Evolutionary conservation across 2,888 invertebrate species (phyloP), one percentile per base, ranked within the genome.

Genomic region (Acleris cristana): DNA sequence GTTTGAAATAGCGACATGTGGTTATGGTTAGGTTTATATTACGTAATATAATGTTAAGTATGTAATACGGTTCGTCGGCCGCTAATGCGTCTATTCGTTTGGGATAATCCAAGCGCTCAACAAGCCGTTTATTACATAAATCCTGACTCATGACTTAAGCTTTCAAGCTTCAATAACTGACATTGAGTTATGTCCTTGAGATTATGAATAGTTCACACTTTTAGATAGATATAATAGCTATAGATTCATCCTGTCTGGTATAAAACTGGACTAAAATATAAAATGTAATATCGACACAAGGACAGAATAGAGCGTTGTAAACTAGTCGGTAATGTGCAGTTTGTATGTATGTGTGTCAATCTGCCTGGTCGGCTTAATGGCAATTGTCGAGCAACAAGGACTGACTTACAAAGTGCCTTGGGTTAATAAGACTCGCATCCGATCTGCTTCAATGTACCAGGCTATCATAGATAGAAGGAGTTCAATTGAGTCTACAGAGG

Each of bases 301-400:
- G 54, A 54, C 65, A 49, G 48, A 18, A 12, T 16, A 45, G n/a
- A 18, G 23, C 48, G 16, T 34, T 40, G 34, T 45, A 57, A 67
- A 67, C 67, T 26, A 40, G 53, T 63, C 48, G 14, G 19, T 67
- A 67, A 67, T 67, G 58, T 53, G 57, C 67, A 63, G 57, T 67
- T 54, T 67, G 62, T 63, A 63, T 67, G 67, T 57, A 66, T 66
- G 57, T 63, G 48, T 58, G 62, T 57, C 56, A 30, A 49, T 45
- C 26, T 57, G 56, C 56, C 48, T 18, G 23, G 19, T 14, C 52
- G n/a, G 66, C 34, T 67, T 63, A 67, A 67, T 63, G 63, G 58
- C 63, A 58, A 67, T 63, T 49, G 67, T 34, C 57, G 56, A 26
- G 53, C 40, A 45, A 61, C 59, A 60, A 34, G 19, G 40, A 51